A percentile compares a stretch with the other conserved stretches of the same genome.
Evolutionary conservation across 2,888 invertebrate species (phyloP).

Genomic region (Acanthosepion lycidas): DNA sequence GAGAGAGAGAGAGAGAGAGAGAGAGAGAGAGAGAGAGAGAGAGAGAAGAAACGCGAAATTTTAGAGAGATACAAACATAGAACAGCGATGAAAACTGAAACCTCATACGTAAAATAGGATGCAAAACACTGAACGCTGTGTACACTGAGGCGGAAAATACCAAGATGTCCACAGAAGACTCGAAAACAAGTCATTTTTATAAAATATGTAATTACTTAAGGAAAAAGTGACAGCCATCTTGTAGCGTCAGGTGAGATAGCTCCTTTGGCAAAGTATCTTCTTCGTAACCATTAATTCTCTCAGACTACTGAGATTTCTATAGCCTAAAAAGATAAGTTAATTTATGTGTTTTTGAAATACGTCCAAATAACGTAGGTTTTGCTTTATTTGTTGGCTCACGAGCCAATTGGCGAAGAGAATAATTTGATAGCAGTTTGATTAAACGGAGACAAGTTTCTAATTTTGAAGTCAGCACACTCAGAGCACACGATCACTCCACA

Average conservation of each 20-base stretch:
- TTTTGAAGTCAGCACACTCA: background rate
- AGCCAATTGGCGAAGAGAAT: background rate
- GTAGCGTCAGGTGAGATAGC: background rate
- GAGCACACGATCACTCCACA: background rate
- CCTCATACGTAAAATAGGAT: too few species aligned
- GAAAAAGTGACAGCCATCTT: background rate
- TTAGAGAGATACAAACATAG: too few species aligned
- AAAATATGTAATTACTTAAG: background rate
- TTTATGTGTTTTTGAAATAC: background rate
- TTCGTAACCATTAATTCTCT: background rate
- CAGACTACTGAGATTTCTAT: background rate
- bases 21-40: too few species aligned
- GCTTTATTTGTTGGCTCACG: background rate
- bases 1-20: too few species aligned
- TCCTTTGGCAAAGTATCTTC: background rate
- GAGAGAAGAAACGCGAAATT: too few species aligned
- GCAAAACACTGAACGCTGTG: background rate
- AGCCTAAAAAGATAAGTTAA: conserved; percentile 11
- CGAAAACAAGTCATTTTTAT: background rate
- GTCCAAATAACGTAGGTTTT: background rate
- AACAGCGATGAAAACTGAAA: too few species aligned
- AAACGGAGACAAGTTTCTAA: background rate
- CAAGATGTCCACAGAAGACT: background rate
- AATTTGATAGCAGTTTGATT: background rate
- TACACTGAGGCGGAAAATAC: background rate